phyloP scores from a whole-genome alignment of 2,888 invertebrate species.

The Pseudoips prasinana region DNA sequence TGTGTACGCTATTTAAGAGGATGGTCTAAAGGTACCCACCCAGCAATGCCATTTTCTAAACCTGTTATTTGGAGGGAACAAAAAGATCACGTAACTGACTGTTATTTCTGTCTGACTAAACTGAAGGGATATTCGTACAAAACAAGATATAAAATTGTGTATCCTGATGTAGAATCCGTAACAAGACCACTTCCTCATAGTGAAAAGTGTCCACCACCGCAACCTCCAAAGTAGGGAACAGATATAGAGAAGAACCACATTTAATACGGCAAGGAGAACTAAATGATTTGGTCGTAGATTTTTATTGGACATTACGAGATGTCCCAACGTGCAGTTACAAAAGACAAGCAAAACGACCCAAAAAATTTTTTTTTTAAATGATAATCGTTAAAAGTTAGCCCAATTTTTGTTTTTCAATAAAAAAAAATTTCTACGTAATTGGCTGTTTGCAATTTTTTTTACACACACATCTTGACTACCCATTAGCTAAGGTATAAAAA shows the following conservation, averaged over 20 bases:
- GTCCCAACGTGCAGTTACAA: no score
- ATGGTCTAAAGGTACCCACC: slow-evolving; percentile 1
- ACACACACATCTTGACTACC: no score
- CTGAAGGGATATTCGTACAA: neutral
- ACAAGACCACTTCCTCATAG: neutral
- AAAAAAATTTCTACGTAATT: no score
- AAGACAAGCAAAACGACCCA: no score
- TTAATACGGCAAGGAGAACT: slow-evolving; percentile 1
- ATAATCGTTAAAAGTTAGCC: no score
- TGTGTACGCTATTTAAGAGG: neutral
- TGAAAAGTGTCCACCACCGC: neutral
- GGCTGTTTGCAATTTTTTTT: no score
- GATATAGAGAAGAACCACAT: neutral
- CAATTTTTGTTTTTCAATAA: slow-evolving; percentile 5
- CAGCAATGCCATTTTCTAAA: neutral
- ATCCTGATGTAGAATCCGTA: neutral
- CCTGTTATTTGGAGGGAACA: neutral
- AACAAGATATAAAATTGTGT: neutral
- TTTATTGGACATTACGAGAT: neutral
- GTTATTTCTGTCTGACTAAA: slow-evolving; percentile 5
- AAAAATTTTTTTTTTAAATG: no score
- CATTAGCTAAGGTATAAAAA: no score
- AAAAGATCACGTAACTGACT: slow-evolving; percentile 2
- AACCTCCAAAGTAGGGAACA: neutral
- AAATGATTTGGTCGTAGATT: slow-evolving; percentile 2